A percentile compares a stretch with the other conserved stretches of the same genome.
Conservation (phyloP, 2,113 vertebrate genomes). For the Seriola quinqueradiata region DNA sequence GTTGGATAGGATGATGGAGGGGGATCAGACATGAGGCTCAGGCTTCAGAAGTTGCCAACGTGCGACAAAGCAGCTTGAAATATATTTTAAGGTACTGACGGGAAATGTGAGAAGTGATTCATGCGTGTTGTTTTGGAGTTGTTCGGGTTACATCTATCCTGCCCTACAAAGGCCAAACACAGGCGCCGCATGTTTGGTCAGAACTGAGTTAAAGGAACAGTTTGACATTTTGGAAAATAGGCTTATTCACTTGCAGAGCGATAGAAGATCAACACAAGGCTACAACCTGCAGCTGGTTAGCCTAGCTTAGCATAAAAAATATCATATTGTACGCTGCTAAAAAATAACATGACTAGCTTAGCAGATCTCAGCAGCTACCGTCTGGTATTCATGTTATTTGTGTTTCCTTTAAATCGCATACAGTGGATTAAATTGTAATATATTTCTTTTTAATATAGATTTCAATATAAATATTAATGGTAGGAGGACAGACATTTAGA, state of each 20-base stretch:
- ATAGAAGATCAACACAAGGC: background rate
- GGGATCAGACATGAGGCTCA: conserved; percentile 22
- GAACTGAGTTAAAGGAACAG: background rate
- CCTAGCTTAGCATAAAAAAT: background rate
- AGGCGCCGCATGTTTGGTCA: background rate
- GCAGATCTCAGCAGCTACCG: too few species aligned
- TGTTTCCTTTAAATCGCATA: too few species aligned
- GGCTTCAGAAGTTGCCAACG: background rate
- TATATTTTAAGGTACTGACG: conserved; percentile 10
- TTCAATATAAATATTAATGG: too few species aligned
- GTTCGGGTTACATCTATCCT: background rate
- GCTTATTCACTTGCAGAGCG: background rate
- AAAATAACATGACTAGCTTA: too few species aligned
- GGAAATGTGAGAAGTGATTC: conserved; percentile 18
- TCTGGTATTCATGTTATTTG: too few species aligned
- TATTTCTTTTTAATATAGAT: too few species aligned
- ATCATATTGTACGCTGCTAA: too few species aligned
- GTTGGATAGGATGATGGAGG: background rate
- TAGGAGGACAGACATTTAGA: too few species aligned
- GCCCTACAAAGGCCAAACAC: background rate
- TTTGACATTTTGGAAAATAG: background rate
- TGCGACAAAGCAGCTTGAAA: background rate
- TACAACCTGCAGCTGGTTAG: background rate
- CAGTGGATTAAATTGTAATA: too few species aligned
- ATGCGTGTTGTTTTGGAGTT: background rate